Base-by-base conservation (phyloP, 1,140 invertebrate species). In the Harlomillsia oculata region DNA sequence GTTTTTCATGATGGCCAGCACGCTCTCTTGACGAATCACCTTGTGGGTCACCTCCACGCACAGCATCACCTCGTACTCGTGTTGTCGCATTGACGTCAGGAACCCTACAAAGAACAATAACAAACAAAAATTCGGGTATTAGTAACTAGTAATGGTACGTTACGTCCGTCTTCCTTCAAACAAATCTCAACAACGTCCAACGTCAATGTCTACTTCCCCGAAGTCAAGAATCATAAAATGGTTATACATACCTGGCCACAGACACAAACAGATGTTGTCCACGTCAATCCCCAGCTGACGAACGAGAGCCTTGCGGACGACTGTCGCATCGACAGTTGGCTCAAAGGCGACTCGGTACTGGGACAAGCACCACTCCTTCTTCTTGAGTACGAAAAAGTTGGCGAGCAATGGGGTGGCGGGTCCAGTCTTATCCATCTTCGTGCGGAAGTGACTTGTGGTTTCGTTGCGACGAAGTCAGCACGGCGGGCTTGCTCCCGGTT, bases 331-430 rank as follows among this genome's bases (percentile, higher is more conserved):
- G 62, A 87, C 80, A 11, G 80, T 76, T 0, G 88, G 88, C 0
- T 69, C 66, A 65, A 90, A 84, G 65, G 85, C 82, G 0, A 94
- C 88, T 56, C 80, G 76, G 68, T 94, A 93, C 60, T 92, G 85
- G 6, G 25, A 30, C 2, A 58, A 39, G 6, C 13, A n/a, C n/a
- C 18, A 40, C 2, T 40, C 5, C 11, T 26, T 2, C 16, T 36
- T 37, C 3, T 39, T 41, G 14, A 58, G 21, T 45, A 6, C 16
- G 8, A 58, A 50, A 29, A 45, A 58, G 41, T 58, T 58, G 13
- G 40, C 20, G 1, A 46, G 1, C n/a, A 58, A 20, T n/a, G 32
- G 29, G 8, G 53, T 23, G 1, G 0, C 2, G 0, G 2, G 28
- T 0, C 56, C 49, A 25, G n/a, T 18, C 11, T 29, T 37, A 11